These are phyloP conservation scores for Perdita meconis DNA, from an alignment of 2,888 invertebrate genomes.

Conservation along the genomic window DNA sequence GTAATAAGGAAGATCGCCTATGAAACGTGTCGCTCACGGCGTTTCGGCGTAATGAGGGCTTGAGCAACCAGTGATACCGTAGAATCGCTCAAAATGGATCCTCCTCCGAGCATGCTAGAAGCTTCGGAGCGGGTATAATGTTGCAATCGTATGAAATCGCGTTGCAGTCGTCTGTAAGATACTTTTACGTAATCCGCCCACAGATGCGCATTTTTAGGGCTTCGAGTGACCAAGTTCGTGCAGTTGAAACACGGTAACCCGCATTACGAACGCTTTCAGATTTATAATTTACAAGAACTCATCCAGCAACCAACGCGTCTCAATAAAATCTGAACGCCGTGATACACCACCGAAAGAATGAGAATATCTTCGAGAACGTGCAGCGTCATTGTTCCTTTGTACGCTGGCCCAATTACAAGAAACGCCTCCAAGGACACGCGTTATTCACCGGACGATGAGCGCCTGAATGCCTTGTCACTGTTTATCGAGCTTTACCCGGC, in stretches of 20 bases:
- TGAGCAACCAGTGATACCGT: slow-evolving; percentile 34
- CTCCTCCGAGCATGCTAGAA: slow-evolving; percentile 18
- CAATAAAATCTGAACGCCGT: not conserved
- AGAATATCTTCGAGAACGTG: slow-evolving; percentile 17
- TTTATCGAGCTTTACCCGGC: slow-evolving; percentile 51
- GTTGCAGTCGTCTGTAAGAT: slow-evolving; percentile 29
- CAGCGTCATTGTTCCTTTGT: slow-evolving; percentile 47
- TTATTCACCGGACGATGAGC: slow-evolving; percentile 30
- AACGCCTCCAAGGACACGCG: slow-evolving; percentile 34
- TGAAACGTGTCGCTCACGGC: slow-evolving; percentile 43
- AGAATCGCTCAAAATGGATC: slow-evolving; percentile 40
- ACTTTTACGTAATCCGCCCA: slow-evolving; percentile 1
- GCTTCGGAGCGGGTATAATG: slow-evolving; percentile 22
- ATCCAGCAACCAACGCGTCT: not conserved
- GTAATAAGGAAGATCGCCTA: slow-evolving; percentile 42
- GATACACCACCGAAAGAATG: not conserved
- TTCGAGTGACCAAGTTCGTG: not conserved
- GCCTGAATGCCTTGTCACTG: slow-evolving; percentile 54
- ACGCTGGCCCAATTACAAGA: slow-evolving; percentile 46
- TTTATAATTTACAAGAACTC: too few relatives aligned
- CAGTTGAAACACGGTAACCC: too few relatives aligned
- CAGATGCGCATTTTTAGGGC: not conserved
- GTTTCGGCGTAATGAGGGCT: slow-evolving; percentile 36
- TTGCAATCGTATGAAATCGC: slow-evolving; percentile 21
- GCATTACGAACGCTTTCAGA: too few relatives aligned